Percentiles rank a stretch among this genome's conserved stretches.
Conservation (phyloP, 23 tunicate genomes). For the Styela plicata region DNA sequence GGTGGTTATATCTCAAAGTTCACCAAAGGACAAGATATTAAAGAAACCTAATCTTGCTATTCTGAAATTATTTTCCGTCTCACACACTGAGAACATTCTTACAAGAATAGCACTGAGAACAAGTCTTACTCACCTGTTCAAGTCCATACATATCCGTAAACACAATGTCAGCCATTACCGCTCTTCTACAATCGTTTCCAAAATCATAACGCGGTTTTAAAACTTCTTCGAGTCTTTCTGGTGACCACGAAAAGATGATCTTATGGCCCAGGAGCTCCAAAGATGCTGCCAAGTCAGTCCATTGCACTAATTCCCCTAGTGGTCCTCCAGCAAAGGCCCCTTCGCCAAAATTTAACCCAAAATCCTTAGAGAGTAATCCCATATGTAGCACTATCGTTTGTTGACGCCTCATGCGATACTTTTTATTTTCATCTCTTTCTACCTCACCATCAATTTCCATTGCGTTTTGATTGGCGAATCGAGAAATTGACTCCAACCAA, state of each 20-base stretch:
- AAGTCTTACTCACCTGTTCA: constrained; percentile 41
- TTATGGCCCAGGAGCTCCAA: constrained; percentile 81
- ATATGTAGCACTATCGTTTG: constrained; percentile 66
- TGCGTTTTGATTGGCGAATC: not conserved
- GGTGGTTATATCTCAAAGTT: no score
- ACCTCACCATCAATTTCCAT: not conserved
- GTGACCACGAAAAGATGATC: constrained; percentile 83
- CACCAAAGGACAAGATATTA: no score
- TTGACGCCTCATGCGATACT: not conserved
- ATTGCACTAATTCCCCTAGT: constrained; percentile 90
- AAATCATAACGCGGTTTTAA: constrained; percentile 8
- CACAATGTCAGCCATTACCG: constrained; percentile 64
- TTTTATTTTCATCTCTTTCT: not conserved
- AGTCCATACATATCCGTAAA: constrained; percentile 80
- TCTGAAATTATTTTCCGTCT: no score
- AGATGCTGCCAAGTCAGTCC: constrained; percentile 72
- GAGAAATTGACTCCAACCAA: constrained; percentile 32
- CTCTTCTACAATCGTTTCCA: constrained; percentile 34
- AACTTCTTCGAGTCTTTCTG: constrained; percentile 45
- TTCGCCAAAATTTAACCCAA: constrained; percentile 69
- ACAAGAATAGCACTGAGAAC: no score
- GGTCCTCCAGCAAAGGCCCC: constrained; percentile 84
- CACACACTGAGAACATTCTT: no score
- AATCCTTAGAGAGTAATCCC: constrained; percentile 81
- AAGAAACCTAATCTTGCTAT: no score